These are phyloP conservation scores for Xestobium rufovillosum DNA, from an alignment of 2,888 invertebrate species.

Conservation along the genomic window DNA sequence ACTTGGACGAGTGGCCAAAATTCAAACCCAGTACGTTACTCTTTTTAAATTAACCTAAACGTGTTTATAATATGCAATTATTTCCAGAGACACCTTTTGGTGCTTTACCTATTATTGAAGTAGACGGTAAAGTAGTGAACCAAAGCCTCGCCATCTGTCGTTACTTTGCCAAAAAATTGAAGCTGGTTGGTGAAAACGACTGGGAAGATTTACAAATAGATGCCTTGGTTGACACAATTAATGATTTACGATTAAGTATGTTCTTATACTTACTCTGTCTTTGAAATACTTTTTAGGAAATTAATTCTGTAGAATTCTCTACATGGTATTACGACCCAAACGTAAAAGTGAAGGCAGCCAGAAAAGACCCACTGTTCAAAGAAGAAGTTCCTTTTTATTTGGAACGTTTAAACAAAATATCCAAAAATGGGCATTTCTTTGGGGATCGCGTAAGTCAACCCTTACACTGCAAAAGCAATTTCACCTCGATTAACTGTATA, in stretches of 20 bases:
- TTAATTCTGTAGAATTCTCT: slow-evolving; percentile 46
- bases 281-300: neutral
- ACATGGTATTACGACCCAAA: slow-evolving; percentile 49
- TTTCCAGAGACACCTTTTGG: slow-evolving; percentile 54
- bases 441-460: slow-evolving; percentile 40
- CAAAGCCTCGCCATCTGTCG: slow-evolving; percentile 55
- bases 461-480: too few relatives aligned
- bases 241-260: slow-evolving; percentile 55
- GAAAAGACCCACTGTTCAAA: slow-evolving; percentile 42
- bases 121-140: slow-evolving; percentile 53
- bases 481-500: too few relatives aligned
- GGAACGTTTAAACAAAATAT: slow-evolving; percentile 49
- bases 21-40: slow-evolving; percentile 34
- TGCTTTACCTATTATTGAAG: slow-evolving; percentile 54
- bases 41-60: too few relatives aligned
- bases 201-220: slow-evolving; percentile 58
- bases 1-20: slow-evolving; percentile 32
- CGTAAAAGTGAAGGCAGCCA: slow-evolving; percentile 44
- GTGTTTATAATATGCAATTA: too few relatives aligned
- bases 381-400: slow-evolving; percentile 50
- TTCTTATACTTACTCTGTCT: slow-evolving; percentile 1
- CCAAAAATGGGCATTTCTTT: slow-evolving; percentile 53
- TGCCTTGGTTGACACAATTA: slow-evolving; percentile 52
- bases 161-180: slow-evolving; percentile 55
- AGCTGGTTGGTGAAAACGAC: slow-evolving; percentile 49